Evolutionary conservation across 2,888 invertebrate genomes (phyloP).

Genomic region (Erebia palarica): DNA sequence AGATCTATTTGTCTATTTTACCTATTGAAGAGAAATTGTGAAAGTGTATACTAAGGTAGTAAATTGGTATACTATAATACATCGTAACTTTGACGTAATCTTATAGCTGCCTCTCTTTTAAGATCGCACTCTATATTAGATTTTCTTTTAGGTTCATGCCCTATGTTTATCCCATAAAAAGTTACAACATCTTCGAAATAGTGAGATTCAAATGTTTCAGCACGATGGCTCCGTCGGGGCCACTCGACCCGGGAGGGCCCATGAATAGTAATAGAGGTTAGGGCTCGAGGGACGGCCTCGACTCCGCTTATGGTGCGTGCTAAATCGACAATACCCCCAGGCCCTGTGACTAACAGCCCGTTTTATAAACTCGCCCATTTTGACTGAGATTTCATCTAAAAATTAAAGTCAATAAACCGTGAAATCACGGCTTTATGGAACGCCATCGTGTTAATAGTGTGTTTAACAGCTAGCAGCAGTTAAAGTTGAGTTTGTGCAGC

Average conservation of each 20-base stretch:
- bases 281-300: conserved; percentile 60
- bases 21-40: too few relatives aligned
- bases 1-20: too few relatives aligned
- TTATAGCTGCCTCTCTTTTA: background rate
- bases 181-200: conserved; percentile 23
- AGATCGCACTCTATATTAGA: background rate
- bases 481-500: background rate
- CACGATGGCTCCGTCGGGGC: conserved; percentile 42
- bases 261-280: conserved; percentile 79
- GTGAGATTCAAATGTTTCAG: conserved; percentile 39
- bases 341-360: conserved; percentile 63
- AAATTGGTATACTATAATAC: too few relatives aligned
- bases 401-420: conserved; percentile 26
- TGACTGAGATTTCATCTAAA: conserved; percentile 49
- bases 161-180: conserved; percentile 2
- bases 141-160: background rate
- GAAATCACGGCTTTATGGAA: conserved; percentile 15
- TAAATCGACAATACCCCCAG: conserved; percentile 77
- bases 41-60: too few relatives aligned
- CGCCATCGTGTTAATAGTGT: background rate
- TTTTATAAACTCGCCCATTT: conserved; percentile 65
- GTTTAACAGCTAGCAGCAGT: background rate
- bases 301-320: conserved; percentile 78
- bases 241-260: conserved; percentile 57
- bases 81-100: too few relatives aligned